A percentile compares a stretch with the other conserved stretches of the same genome.
These are phyloP conservation scores for Brienomyrus longianalis DNA, from an alignment of 2,113 vertebrate species.

Conservation along the genomic window DNA sequence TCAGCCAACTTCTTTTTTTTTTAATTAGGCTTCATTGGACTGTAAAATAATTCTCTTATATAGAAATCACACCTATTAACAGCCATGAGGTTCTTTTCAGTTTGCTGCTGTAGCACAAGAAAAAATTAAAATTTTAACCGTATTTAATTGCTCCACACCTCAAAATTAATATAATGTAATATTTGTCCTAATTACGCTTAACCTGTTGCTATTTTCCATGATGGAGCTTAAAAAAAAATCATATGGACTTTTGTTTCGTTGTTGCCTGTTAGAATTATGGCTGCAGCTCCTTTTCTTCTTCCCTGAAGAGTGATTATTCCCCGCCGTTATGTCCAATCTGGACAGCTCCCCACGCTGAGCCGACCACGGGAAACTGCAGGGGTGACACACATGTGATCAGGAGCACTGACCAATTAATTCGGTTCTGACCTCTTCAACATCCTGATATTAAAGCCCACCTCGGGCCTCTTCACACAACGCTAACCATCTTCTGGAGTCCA, in stretches of 20 bases:
- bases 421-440: background rate
- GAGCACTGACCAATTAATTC: background rate
- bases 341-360: background rate
- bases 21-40: background rate
- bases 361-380: background rate
- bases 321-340: background rate
- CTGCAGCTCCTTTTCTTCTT: background rate
- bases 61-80: background rate
- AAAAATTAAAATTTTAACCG: background rate
- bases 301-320: slow-evolving; percentile 4
- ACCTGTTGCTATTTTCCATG: background rate
- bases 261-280: background rate
- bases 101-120: background rate
- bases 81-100: background rate
- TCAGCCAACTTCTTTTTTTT: background rate
- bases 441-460: background rate
- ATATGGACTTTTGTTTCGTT: background rate
- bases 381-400: background rate
- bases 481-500: background rate
- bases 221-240: background rate
- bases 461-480: background rate
- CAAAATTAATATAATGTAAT: background rate
- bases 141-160: background rate
- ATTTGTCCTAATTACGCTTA: background rate
- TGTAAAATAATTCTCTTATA: background rate